Conservation (phyloP, 2,888 invertebrate species). For the Bhutanitis thaidina region DNA sequence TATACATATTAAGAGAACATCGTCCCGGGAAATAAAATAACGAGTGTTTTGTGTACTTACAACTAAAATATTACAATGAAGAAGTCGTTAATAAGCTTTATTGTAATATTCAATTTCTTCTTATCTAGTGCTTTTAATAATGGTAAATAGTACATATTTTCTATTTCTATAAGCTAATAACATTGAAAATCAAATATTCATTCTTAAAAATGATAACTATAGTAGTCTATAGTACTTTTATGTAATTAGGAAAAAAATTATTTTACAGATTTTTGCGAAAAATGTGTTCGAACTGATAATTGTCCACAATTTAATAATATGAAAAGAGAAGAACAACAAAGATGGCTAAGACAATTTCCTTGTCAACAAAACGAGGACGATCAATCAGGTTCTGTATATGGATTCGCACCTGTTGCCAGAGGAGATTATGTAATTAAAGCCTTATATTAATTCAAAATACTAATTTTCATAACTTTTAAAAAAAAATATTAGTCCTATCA, state of each 20-base stretch:
- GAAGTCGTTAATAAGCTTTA: background rate
- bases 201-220: too few species aligned
- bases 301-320: conserved; percentile 43
- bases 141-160: background rate
- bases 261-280: conserved; percentile 46
- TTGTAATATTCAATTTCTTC: background rate
- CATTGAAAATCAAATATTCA: too few species aligned
- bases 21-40: background rate
- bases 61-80: background rate
- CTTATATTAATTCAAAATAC: too few species aligned
- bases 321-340: conserved; percentile 40
- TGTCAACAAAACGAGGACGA: conserved; percentile 34
- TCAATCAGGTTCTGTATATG: conserved; percentile 22
- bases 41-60: background rate
- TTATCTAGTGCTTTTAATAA: background rate
- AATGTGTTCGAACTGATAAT: conserved; percentile 43
- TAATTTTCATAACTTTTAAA: too few species aligned
- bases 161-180: too few species aligned
- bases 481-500: too few species aligned
- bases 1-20: conserved; percentile 1
- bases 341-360: conserved; percentile 41
- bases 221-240: too few species aligned
- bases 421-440: conserved; percentile 46
- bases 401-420: conserved; percentile 38
- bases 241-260: too few species aligned